These are phyloP conservation scores for Sturnus vulgaris DNA, from an alignment of 2,113 vertebrate genomes.

Conservation along the genomic window DNA sequence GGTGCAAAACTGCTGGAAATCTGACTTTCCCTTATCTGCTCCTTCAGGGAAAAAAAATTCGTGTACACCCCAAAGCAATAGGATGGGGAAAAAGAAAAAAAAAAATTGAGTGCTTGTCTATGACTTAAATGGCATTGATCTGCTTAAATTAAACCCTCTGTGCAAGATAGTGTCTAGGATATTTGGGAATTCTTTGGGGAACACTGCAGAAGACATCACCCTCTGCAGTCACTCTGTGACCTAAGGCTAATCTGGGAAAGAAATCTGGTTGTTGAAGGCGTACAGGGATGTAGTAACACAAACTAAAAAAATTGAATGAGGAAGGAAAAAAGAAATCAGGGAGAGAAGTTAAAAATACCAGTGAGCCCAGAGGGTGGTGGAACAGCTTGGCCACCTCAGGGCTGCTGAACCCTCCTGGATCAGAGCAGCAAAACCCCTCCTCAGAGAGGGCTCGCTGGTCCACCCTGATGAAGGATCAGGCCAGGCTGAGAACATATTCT, in stretches of 20 bases:
- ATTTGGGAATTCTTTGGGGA: not conserved
- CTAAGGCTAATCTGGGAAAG: not conserved
- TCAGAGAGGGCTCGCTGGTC: not conserved
- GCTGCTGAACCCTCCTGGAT: not conserved
- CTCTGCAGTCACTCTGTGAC: not conserved
- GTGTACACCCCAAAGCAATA: not conserved
- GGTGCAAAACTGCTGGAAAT: not conserved
- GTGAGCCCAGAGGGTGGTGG: not conserved
- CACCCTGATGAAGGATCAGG: not conserved
- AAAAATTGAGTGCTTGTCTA: accelerated
- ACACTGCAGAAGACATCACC: not conserved
- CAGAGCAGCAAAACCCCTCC: not conserved
- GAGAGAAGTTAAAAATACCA: not conserved
- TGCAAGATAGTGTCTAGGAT: not conserved
- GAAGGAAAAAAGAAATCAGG: not conserved
- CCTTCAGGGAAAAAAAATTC: not conserved
- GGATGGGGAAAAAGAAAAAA: not conserved
- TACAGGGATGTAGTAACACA: not conserved
- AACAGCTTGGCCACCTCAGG: not conserved
- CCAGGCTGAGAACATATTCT: not conserved
- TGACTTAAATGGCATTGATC: not conserved
- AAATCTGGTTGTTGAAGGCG: not conserved
- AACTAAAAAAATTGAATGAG: not conserved
- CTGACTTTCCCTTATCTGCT: not conserved
- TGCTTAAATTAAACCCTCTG: not conserved